Evolutionary conservation across 2,888 invertebrate genomes (phyloP).

Genomic region (Trichogramma evanescens): DNA sequence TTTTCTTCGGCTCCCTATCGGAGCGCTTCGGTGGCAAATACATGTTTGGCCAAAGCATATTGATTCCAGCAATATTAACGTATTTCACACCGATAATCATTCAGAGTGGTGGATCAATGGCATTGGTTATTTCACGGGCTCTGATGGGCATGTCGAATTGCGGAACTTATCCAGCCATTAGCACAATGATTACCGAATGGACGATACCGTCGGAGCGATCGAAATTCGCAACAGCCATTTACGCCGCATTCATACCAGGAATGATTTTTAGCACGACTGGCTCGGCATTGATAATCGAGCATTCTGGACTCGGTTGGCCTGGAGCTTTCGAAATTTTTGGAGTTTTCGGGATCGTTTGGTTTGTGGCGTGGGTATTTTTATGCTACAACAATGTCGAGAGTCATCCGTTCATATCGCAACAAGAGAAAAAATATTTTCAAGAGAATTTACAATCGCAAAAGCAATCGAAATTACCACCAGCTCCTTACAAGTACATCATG

Average conservation of each 20-base stretch:
- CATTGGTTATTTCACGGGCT: slow-evolving; percentile 62
- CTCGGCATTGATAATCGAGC: slow-evolving; percentile 54
- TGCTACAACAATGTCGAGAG: slow-evolving; percentile 42
- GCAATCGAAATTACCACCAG: slow-evolving; percentile 35
- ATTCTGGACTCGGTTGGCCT: slow-evolving; percentile 55
- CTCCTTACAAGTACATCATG: slow-evolving; percentile 38
- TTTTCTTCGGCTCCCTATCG: neutral
- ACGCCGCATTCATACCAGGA: slow-evolving; percentile 69
- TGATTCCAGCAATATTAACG: slow-evolving; percentile 71
- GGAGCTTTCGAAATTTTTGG: slow-evolving; percentile 77
- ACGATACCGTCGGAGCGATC: slow-evolving; percentile 63
- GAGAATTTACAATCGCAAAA: slow-evolving; percentile 36
- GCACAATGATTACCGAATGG: slow-evolving; percentile 74
- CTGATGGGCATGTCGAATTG: slow-evolving; percentile 77
- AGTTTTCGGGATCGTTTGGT: slow-evolving; percentile 65
- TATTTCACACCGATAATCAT: slow-evolving; percentile 68
- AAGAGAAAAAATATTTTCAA: slow-evolving; percentile 36
- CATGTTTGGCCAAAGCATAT: slow-evolving; percentile 61
- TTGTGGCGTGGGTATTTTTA: slow-evolving; percentile 54
- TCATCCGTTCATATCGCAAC: slow-evolving; percentile 44
- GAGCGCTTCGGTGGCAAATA: neutral
- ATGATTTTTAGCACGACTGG: slow-evolving; percentile 52
- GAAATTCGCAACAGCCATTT: slow-evolving; percentile 69
- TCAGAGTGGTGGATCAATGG: slow-evolving; percentile 55
- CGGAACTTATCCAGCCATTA: slow-evolving; percentile 72